Conservation (phyloP, 1,140 invertebrate genomes). For the Drosophila quadrilineata region DNA sequence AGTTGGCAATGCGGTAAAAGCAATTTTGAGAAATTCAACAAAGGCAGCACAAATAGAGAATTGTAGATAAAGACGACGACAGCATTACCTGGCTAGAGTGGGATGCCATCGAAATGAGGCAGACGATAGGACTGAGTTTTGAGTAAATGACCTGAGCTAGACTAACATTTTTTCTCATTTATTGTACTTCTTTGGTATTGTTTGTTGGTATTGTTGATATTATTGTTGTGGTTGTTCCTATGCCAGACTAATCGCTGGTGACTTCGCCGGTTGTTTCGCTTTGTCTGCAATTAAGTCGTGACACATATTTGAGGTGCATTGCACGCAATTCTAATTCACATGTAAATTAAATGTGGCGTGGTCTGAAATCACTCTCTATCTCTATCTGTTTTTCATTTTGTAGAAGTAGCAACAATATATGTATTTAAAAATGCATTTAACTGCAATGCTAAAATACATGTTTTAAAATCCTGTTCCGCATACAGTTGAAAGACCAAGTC, state of each 20-base stretch:
- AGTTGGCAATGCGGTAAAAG: constrained; percentile 76
- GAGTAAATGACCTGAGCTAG: constrained; percentile 58
- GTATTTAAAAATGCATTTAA: constrained; percentile 57
- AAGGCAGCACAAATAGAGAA: constrained; percentile 16
- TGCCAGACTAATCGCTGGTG: constrained; percentile 57
- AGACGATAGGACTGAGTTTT: background rate
- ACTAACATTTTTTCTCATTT: constrained; percentile 37
- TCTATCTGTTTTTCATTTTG: background rate
- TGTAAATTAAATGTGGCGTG: constrained; percentile 50
- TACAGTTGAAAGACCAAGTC: constrained; percentile 50
- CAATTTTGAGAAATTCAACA: constrained; percentile 73
- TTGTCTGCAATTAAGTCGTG: constrained; percentile 60
- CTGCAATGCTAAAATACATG: constrained; percentile 58
- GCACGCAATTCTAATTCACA: constrained; percentile 60
- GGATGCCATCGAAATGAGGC: background rate
- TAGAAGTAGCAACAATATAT: constrained; percentile 38
- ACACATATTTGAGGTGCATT: constrained; percentile 46
- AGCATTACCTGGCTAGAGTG: background rate
- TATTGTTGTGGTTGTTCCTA: constrained; percentile 2
- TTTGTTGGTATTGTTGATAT: constrained; percentile 2
- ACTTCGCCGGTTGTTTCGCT: constrained; percentile 32
- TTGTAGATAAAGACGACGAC: background rate
- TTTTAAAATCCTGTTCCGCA: constrained; percentile 70
- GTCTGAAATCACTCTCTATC: background rate
- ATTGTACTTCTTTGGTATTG: constrained; percentile 17